phyloP scores from a whole-genome alignment of 1,140 invertebrate genomes.

The Prorops nasuta region DNA sequence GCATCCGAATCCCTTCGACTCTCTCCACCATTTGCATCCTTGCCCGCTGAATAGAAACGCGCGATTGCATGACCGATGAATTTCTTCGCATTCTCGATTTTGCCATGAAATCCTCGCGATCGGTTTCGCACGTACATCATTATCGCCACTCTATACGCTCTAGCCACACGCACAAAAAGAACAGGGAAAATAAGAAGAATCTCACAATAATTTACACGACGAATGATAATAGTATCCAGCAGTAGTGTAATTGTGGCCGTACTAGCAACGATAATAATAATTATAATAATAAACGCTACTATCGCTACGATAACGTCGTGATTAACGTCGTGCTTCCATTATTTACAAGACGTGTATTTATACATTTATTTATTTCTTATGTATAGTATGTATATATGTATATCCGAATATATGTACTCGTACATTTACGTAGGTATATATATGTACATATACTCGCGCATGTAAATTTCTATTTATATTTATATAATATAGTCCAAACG shows the following conservation, averaged over 20 bases:
- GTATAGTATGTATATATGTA: slow-evolving; percentile 23
- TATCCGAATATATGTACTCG: slow-evolving; percentile 24
- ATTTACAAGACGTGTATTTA: slow-evolving; percentile 43
- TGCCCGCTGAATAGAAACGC: too few relatives aligned
- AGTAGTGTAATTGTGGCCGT: too few relatives aligned
- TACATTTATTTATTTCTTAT: slow-evolving; percentile 28
- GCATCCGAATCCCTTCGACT: too few relatives aligned
- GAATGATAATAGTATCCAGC: slow-evolving; percentile 8
- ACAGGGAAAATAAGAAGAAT: slow-evolving; percentile 25
- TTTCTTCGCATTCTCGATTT: too few relatives aligned
- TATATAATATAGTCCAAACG: slow-evolving; percentile 11
- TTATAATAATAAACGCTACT: slow-evolving; percentile 12
- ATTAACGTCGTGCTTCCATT: slow-evolving; percentile 17
- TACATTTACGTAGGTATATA: slow-evolving; percentile 17
- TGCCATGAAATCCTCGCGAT: too few relatives aligned
- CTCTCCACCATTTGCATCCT: too few relatives aligned
- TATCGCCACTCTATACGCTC: too few relatives aligned
- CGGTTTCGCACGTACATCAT: too few relatives aligned
- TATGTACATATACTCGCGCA: slow-evolving; percentile 14
- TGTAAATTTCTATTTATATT: slow-evolving; percentile 1
- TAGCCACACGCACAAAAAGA: slow-evolving; percentile 3
- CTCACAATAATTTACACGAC: slow-evolving; percentile 35
- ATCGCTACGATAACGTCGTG: slow-evolving; percentile 19
- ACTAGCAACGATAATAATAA: slow-evolving; percentile 5
- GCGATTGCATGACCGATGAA: too few relatives aligned